Conservation (phyloP, 2,797 vertebrate species). For the Lithobates sylvaticus region DNA sequence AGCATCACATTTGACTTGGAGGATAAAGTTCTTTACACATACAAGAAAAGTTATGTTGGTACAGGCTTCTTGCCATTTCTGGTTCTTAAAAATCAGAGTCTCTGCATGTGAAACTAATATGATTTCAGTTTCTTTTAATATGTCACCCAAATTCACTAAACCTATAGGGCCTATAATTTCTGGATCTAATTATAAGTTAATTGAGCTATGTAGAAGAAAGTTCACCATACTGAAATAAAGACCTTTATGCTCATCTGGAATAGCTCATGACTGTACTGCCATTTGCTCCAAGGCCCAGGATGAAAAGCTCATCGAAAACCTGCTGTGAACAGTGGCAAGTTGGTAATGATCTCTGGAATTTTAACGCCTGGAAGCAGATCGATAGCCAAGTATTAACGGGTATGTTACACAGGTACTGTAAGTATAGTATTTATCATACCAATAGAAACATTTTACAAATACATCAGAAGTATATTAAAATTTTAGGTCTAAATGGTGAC, state of each 20-base stretch:
- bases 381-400: background rate
- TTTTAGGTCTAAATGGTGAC: background rate
- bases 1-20: constrained; percentile 18
- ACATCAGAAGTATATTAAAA: background rate
- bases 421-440: background rate
- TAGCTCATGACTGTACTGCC: constrained; percentile 62
- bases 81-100: background rate
- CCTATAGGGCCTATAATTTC: constrained; percentile 29
- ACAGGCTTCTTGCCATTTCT: constrained; percentile 19
- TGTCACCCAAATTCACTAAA: constrained; percentile 40
- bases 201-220: constrained; percentile 58
- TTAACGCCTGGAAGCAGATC: constrained; percentile 18
- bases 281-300: constrained; percentile 60
- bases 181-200: constrained; percentile 57
- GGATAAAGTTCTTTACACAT: constrained; percentile 26
- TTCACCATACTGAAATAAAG: constrained; percentile 59
- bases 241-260: constrained; percentile 66
- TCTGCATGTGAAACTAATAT: constrained; percentile 5
- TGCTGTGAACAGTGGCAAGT: constrained; percentile 57
- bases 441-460: background rate
- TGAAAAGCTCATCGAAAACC: constrained; percentile 63
- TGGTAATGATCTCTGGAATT: constrained; percentile 40
- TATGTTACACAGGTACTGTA: background rate
- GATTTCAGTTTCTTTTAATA: constrained; percentile 8
- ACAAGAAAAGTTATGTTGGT: constrained; percentile 13